These are phyloP conservation scores for Erpetoichthys calabaricus DNA, from an alignment of 2,797 vertebrate species.

Conservation along the genomic window DNA sequence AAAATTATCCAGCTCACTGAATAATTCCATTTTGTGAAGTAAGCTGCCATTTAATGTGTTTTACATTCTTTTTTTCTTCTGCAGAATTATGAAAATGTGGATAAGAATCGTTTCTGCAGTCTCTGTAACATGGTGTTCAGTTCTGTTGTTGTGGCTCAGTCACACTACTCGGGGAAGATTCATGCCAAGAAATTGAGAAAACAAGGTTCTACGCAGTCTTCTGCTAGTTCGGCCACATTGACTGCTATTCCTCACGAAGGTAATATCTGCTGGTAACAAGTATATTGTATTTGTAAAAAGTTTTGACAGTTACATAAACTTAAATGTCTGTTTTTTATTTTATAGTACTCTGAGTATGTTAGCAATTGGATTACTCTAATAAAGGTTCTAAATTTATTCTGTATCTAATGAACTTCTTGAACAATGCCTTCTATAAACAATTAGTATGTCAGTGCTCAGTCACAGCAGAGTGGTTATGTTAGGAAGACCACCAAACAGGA, in stretches of 20 bases:
- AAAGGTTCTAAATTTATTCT: no score
- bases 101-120: slow-evolving; percentile 56
- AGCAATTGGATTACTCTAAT: no score
- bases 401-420: no score
- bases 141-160: slow-evolving; percentile 49
- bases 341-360: no score
- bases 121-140: slow-evolving; percentile 67
- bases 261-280: not conserved
- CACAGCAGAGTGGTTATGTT: no score
- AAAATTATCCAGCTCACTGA: not conserved
- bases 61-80: slow-evolving; percentile 17
- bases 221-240: slow-evolving; percentile 18
- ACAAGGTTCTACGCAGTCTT: slow-evolving; percentile 20
- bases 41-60: slow-evolving; percentile 9
- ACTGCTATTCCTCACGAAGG: slow-evolving; percentile 25
- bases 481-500: no score
- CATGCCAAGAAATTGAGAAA: slow-evolving; percentile 58
- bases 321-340: no score
- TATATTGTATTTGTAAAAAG: no score
- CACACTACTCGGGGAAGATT: slow-evolving; percentile 63
- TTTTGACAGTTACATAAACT: no score
- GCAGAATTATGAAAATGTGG: slow-evolving; percentile 32
- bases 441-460: no score
- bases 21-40: not conserved
- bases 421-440: no score